phyloP scores from a whole-genome alignment of 2,888 invertebrate genomes.

The Trissonchulus sp. region DNA sequence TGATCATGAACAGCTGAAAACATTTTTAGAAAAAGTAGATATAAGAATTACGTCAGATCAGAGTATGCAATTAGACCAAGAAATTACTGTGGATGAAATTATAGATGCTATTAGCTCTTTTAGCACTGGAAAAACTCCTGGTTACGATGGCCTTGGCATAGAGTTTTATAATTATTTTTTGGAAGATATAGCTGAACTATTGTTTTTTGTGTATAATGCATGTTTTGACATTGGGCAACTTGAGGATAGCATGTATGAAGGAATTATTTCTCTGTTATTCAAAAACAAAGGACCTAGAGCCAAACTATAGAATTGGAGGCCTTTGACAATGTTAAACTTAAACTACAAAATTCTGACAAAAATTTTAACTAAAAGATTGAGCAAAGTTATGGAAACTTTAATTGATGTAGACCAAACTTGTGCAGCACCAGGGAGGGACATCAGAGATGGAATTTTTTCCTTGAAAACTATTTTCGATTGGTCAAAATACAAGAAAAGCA shows the following conservation, averaged over 20 bases:
- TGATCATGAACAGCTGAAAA: background rate
- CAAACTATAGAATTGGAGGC: conserved; percentile 9
- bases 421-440: conserved; percentile 26
- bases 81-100: background rate
- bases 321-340: conserved; percentile 21
- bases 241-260: background rate
- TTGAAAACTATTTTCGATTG: background rate
- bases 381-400: background rate
- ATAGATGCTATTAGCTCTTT: background rate
- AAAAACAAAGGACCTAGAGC: conserved; percentile 23
- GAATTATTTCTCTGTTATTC: conserved; percentile 25
- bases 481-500: background rate
- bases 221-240: background rate
- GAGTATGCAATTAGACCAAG: background rate
- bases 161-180: background rate
- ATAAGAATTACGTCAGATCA: background rate
- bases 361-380: conserved; percentile 12
- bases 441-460: conserved; percentile 9
- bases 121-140: background rate
- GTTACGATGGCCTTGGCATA: conserved; percentile 17
- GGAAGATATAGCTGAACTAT: background rate
- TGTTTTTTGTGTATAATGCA: background rate
- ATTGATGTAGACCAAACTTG: conserved; percentile 21
- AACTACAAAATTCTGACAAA: conserved; percentile 26
- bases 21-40: background rate